Evolutionary conservation across 2,113 vertebrate species (phyloP).

Genomic region (Mus musculus): GRCm39 chr13:102689001-102689500

Average conservation of each 20-base stretch:
- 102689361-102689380: neutral
- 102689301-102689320: neutral
- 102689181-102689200: neutral
- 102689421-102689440: neutral
- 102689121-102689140: conserved; percentile 7
- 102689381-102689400: neutral
- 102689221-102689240: neutral
- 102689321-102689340: neutral
- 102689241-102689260: neutral
- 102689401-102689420: neutral
- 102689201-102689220: neutral
- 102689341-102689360: neutral
- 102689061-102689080: neutral
- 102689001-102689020: neutral
- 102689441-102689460: neutral
- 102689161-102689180: neutral
- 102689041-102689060: conserved; percentile 57
- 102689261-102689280: neutral
- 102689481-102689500: neutral
- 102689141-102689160: neutral
- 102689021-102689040: conserved; percentile 1
- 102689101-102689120: conserved; percentile 41
- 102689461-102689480: neutral
- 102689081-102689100: conserved; percentile 29
- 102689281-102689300: neutral